phyloP scores from a whole-genome alignment of 1,140 invertebrate species.

The Tetramorium parvispinum region DNA sequence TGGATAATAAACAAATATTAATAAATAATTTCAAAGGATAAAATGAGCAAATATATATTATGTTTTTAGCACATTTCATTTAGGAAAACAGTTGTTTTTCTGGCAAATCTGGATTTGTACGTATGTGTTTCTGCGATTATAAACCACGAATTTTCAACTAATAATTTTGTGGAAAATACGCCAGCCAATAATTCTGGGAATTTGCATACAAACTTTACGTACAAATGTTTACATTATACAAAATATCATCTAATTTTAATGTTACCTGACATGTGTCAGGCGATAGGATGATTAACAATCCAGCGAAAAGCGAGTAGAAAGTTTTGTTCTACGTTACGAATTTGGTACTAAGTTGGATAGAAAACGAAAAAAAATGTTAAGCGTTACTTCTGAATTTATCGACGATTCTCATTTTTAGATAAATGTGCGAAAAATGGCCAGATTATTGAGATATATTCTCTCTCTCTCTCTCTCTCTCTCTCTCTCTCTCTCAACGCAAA shows the following conservation, averaged over 20 bases:
- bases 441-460: constrained; percentile 3
- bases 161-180: constrained; percentile 7
- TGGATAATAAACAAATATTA: background rate
- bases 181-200: background rate
- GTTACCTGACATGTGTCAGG: background rate
- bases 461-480: background rate
- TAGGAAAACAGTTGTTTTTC: background rate
- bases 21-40: background rate
- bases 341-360: background rate
- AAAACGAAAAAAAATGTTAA: background rate
- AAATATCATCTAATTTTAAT: constrained; percentile 27
- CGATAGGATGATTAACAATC: background rate
- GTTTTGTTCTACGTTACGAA: background rate
- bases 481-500: background rate
- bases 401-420: background rate
- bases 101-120: background rate
- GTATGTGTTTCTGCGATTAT: background rate
- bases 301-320: background rate
- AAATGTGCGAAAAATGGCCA: background rate
- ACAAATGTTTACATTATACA: background rate
- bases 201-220: background rate
- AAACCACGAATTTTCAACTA: background rate
- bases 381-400: constrained; percentile 8
- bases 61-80: background rate
- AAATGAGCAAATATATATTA: background rate